Base-by-base conservation (phyloP, 1,140 invertebrate genomes). In the Papilio polytes region DNA sequence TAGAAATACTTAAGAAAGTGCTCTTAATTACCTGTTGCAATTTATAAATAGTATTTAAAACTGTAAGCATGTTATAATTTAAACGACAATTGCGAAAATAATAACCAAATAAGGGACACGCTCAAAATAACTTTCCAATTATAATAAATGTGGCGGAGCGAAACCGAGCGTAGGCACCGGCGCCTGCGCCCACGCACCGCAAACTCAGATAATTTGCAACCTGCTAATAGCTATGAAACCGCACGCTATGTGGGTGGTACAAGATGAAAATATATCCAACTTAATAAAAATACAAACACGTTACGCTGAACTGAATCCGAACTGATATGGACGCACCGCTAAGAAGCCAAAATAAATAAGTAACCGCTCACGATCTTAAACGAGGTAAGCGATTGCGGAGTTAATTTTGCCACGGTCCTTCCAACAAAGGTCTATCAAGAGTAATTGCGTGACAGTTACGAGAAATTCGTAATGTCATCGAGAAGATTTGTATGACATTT, bases 141-240 rank as follows among this genome's bases (percentile, higher is more conserved):
- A 83, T 89, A 87, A 87, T 83, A 88, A 83, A 86, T 83, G 81
- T 82, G 36, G 74, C 51, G 36, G 31, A 79, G 72, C 41, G 77
- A 78, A 77, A 59, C 59, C 72, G 48, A 74, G 56, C 51, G 73
- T 74, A 74, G 73, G 80, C 74, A 74, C 46, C 74, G 80, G 80
- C 80, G 80, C 80, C 73, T 81, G 53, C 89, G 88, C 90, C 89
- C 86, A 92, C 92, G 86, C 90, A 84, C 78, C 84, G 81, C 82
- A 83, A 82, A 63, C 66, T 46, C 81, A 80, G 82, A 86, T 91
- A 92, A 90, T 91, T 91, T 91, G 89, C 90, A 92, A 89, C 89
- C 88, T 88, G 91, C 88, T 92, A 92, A 90, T 91, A 90, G 85
- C 85, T 87, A 85, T 82, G 81, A 84, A 88, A 89, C 80, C 81